These are phyloP conservation scores for Nothoprocta pentlandii DNA, from an alignment of 2,113 vertebrate genomes.

Conservation along the genomic window DNA sequence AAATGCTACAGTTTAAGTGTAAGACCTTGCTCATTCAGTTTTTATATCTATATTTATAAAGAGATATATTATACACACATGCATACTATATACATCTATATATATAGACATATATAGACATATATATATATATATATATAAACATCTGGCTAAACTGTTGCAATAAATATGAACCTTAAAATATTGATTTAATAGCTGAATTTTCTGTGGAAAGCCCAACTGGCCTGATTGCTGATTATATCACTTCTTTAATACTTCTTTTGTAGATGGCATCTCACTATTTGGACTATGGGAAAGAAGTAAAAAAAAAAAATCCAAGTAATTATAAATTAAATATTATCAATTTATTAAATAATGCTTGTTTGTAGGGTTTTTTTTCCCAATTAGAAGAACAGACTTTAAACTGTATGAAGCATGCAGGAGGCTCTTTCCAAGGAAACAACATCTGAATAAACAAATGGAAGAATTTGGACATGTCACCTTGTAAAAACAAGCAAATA, in stretches of 20 bases:
- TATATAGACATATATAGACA: too few species aligned
- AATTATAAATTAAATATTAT: background rate
- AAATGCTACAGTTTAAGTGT: background rate
- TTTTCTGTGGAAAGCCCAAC: background rate
- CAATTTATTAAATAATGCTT: background rate
- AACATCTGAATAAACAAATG: background rate
- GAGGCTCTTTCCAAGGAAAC: conserved; percentile 24
- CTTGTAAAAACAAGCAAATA: background rate
- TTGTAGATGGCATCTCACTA: background rate
- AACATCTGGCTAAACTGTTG: background rate
- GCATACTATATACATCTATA: too few species aligned
- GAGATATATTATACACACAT: too few species aligned
- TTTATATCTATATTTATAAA: background rate
- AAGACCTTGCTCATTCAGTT: background rate
- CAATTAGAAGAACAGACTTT: background rate
- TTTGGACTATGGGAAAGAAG: background rate
- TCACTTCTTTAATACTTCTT: background rate
- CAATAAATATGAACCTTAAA: background rate
- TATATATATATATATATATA: too few species aligned
- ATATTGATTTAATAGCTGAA: background rate
- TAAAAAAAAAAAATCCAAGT: background rate
- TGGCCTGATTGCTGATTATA: background rate
- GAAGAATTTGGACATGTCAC: background rate
- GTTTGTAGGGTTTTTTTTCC: background rate
- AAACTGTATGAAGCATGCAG: background rate